phyloP scores from a whole-genome alignment of 2,888 invertebrate species.

The Aphidoletes aphidimyza region DNA sequence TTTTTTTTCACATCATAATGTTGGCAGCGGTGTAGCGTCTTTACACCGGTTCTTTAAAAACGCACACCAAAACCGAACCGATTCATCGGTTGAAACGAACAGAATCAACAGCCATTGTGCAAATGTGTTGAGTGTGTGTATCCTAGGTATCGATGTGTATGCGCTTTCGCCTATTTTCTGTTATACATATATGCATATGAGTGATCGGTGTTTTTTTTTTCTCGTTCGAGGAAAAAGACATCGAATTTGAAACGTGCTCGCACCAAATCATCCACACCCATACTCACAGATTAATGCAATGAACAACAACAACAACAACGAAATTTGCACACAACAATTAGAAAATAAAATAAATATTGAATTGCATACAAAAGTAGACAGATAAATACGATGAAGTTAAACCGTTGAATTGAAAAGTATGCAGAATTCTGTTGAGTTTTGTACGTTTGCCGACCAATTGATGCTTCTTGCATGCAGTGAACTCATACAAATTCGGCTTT shows the following conservation, averaged over 20 bases:
- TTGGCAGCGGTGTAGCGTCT: slow-evolving; percentile 53
- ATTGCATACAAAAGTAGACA: background rate
- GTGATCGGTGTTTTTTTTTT: background rate
- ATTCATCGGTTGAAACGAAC: background rate
- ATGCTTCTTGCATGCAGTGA: background rate
- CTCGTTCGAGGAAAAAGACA: background rate
- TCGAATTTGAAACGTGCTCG: background rate
- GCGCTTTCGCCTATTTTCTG: background rate
- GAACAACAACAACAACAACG: no score
- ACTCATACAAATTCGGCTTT: background rate
- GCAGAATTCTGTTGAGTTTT: background rate
- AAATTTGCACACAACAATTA: background rate
- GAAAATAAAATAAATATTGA: background rate
- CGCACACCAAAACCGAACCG: slow-evolving; percentile 5
- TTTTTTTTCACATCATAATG: background rate
- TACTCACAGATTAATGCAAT: background rate
- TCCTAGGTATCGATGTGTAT: background rate
- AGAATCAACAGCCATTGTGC: slow-evolving; percentile 3
- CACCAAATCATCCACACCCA: slow-evolving; percentile 7
- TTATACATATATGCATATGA: background rate
- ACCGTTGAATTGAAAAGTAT: background rate
- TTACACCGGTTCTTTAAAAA: background rate
- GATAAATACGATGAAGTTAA: background rate
- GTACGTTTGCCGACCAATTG: background rate
- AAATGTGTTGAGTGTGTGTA: background rate